phyloP scores from a whole-genome alignment of 2,888 invertebrate genomes.

The Ceraclea dissimilis region DNA sequence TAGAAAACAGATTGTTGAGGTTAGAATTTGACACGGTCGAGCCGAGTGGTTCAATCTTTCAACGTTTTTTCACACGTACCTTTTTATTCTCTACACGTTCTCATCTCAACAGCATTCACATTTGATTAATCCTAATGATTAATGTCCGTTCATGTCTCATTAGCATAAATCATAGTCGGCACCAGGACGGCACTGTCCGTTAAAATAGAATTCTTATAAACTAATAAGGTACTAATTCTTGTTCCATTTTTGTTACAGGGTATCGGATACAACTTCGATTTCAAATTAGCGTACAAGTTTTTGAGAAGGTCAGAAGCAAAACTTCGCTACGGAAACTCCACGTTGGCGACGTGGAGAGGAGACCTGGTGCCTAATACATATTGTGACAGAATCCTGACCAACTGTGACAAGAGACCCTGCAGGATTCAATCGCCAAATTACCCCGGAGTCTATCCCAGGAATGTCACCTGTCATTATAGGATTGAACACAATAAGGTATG shows the following conservation, averaged over 20 bases:
- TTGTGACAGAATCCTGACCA: conserved; percentile 73
- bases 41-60: no score
- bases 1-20: no score
- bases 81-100: no score
- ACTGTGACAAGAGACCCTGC: conserved; percentile 63
- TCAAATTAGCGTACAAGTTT: conserved; percentile 79
- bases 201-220: no score
- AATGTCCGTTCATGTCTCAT: no score
- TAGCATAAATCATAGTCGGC: no score
- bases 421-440: conserved; percentile 84
- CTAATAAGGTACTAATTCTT: no score
- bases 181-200: no score
- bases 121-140: no score
- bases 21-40: no score
- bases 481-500: conserved; percentile 53
- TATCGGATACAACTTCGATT: conserved; percentile 73
- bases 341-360: conserved; percentile 66
- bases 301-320: conserved; percentile 67
- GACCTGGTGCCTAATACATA: conserved; percentile 68
- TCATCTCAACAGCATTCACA: no score
- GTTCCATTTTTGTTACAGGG: conserved; percentile 48
- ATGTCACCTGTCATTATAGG: conserved; percentile 75
- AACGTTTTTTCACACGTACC: no score
- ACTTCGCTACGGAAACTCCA: conserved; percentile 69
- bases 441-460: conserved; percentile 82